These are phyloP conservation scores for Pocota personata DNA, from an alignment of 2,888 invertebrate species.

Conservation along the genomic window DNA sequence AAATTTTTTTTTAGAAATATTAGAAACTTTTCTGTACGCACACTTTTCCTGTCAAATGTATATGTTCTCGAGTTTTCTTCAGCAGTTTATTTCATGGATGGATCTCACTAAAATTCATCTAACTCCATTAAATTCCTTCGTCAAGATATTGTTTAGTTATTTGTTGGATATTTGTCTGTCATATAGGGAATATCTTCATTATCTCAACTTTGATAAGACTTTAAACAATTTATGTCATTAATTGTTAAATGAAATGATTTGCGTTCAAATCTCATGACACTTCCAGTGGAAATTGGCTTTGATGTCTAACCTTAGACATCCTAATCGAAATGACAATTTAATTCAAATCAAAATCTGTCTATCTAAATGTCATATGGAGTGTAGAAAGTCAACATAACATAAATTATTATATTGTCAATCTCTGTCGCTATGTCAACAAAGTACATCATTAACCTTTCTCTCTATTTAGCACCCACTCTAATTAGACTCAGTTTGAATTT, in stretches of 20 bases:
- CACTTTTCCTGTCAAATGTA: too few relatives aligned
- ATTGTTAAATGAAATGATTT: not conserved
- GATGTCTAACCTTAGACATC: not conserved
- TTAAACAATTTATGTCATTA: not conserved
- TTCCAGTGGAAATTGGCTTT: not conserved
- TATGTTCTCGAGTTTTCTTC: too few relatives aligned
- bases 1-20: too few relatives aligned
- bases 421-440: not conserved
- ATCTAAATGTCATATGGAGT: not conserved
- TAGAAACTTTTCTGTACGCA: too few relatives aligned
- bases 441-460: not conserved
- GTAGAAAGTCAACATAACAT: not conserved
- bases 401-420: not conserved
- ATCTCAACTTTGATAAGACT: too few relatives aligned
- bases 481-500: not conserved
- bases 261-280: not conserved
- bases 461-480: not conserved
- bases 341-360: not conserved
- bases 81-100: too few relatives aligned
- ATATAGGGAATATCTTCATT: too few relatives aligned
- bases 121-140: too few relatives aligned
- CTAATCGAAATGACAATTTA: not conserved
- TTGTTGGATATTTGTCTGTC: too few relatives aligned
- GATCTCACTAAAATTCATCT: too few relatives aligned
- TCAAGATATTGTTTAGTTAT: too few relatives aligned